Evolutionary conservation across 2,113 vertebrate genomes (phyloP), one percentile per base, ranked within the genome.

Genomic region (Pogonocichla stellata): DNA sequence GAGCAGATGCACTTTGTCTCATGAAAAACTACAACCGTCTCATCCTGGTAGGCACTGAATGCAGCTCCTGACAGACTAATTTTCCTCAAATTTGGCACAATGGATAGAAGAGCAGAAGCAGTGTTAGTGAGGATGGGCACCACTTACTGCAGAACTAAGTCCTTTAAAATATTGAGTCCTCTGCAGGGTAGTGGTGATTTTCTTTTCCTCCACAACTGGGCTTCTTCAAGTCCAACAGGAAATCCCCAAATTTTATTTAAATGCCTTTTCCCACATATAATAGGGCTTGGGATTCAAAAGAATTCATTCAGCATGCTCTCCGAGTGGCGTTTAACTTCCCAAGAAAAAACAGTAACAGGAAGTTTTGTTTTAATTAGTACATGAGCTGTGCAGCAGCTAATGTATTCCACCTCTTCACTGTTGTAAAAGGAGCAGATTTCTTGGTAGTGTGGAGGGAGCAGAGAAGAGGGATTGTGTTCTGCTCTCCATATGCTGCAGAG

Each of bases 281-380:
- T 12, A 73, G 71, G 34, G 7, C 29, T 64, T 67, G 19, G 9
- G 26, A 79, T 65, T 92, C 89, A 94, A 93, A 95, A 71, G 29
- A 61, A 34, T 79, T 81, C 58, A 45, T 71, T 65, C 42, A 60
- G 45, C 47, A 17, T 65, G 51, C 40, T 77, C 73, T 89, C 90
- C 5, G 10, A 86, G 57, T 92, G 64, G 80, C 81, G 51, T 81
- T 84, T 88, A 92, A 84, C 80, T 91, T 90, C 87, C 78, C 26
- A 2, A 29, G 71, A 51, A 92, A 92, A 94, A 62, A 53, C 71
- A 73, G 80, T 45, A 29, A 31, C 23, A 51, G 66, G 48, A 81
- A 69, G 61, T 56, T 81, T 89, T 89, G 71, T 67, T 95, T 75
- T 91, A 92, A 97, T 96, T 92, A 91, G 70, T 88, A 85, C 80